Conservation (phyloP, 2,888 invertebrate genomes). For the Rhagium mordax region DNA sequence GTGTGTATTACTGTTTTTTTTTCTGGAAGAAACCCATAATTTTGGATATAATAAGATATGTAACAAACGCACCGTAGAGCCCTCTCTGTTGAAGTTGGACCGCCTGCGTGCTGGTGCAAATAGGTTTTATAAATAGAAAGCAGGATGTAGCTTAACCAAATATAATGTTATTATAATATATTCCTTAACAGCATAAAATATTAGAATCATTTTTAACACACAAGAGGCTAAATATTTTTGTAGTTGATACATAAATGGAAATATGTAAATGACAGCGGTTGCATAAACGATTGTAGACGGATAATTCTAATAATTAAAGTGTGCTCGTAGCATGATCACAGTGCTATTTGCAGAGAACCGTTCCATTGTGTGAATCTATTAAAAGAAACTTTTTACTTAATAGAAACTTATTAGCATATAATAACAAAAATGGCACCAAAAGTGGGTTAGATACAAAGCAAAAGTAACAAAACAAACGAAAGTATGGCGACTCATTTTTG, state of each 20-base stretch:
- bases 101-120: no score
- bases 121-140: conserved; percentile 1
- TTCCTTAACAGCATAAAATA: background rate
- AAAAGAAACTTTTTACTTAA: conserved; percentile 28
- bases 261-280: conserved; percentile 15
- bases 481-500: no score
- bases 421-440: conserved; percentile 24
- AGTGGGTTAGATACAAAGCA: conserved; percentile 28
- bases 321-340: conserved; percentile 17
- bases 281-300: background rate
- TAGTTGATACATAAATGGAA: background rate
- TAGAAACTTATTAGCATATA: conserved; percentile 34
- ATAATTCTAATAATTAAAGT: conserved; percentile 30
- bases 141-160: background rate
- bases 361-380: conserved; percentile 35
- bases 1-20: no score
- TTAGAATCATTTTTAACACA: conserved; percentile 7
- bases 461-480: no score
- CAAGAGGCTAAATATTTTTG: background rate
- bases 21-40: no score
- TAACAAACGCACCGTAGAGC: no score
- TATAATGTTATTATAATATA: background rate
- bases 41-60: no score
- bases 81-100: no score
- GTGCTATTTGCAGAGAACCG: conserved; percentile 30